These are phyloP conservation scores for Pyrocephalus nanus DNA, from an alignment of 2,797 vertebrate species.

Conservation along the genomic window DNA sequence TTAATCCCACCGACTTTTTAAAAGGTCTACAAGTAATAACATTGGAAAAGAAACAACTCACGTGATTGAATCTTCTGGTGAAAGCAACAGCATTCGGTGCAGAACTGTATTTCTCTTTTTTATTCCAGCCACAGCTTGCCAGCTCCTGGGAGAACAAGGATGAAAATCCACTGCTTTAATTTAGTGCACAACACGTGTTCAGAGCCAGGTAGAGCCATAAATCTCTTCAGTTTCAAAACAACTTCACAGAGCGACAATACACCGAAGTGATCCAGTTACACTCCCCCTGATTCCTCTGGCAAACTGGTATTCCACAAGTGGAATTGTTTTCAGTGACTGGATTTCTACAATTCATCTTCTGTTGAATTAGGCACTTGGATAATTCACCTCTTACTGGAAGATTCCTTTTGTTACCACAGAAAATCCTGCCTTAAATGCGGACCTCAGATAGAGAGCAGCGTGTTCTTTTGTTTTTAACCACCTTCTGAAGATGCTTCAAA, in stretches of 20 bases:
- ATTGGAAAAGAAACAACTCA: conserved; percentile 73
- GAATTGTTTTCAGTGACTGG: not conserved
- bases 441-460: not conserved
- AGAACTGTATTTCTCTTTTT: conserved; percentile 98
- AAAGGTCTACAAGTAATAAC: not conserved
- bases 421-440: not conserved
- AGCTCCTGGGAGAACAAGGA: conserved; percentile 84
- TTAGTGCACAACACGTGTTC: not conserved
- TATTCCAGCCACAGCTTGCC: conserved; percentile 99
- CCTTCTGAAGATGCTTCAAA: not conserved
- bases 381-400: not conserved
- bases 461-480: not conserved
- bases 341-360: not conserved
- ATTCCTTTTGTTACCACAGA: not conserved
- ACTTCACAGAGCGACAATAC: not conserved
- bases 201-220: not conserved
- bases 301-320: not conserved
- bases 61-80: conserved; percentile 98
- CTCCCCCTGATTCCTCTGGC: not conserved
- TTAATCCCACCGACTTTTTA: not conserved
- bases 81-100: conserved; percentile 99
- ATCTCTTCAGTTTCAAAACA: not conserved
- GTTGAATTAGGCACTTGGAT: not conserved
- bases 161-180: not conserved
- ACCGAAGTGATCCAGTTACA: not conserved